Conservation (phyloP, 1,140 invertebrate genomes). For the Drosophila hydei region DNA sequence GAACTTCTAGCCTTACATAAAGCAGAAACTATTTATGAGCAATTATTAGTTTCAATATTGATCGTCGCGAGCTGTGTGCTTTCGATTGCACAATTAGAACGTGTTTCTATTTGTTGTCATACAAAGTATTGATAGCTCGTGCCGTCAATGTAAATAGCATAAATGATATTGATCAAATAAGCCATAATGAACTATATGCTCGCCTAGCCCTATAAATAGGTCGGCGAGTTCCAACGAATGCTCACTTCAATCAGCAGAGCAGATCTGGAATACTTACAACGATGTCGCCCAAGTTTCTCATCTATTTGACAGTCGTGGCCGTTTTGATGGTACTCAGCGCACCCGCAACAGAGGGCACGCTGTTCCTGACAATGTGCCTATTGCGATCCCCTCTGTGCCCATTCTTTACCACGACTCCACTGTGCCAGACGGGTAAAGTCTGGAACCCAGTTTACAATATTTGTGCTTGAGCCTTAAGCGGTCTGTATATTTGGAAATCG, state of each 20-base stretch:
- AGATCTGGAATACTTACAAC: not conserved
- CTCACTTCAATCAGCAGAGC: constrained; percentile 3
- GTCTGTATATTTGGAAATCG: not conserved
- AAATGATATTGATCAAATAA: not conserved
- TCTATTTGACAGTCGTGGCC: constrained; percentile 19
- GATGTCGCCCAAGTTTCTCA: constrained; percentile 25
- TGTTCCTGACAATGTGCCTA: not conserved
- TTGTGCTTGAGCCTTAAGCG: not conserved
- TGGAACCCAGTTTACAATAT: not conserved
- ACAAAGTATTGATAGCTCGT: not conserved
- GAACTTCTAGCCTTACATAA: no score
- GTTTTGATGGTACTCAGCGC: not conserved
- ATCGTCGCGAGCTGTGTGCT: constrained; percentile 1
- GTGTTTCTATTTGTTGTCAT: not conserved
- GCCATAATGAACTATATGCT: not conserved
- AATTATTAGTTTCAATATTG: constrained; percentile 2
- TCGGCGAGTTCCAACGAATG: no score
- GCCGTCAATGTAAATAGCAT: constrained; percentile 6
- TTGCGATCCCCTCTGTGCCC: constrained; percentile 14
- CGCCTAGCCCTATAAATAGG: constrained; percentile 10
- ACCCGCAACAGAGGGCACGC: constrained; percentile 7
- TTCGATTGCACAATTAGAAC: constrained; percentile 5
- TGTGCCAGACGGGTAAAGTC: not conserved
- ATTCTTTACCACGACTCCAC: constrained; percentile 7
- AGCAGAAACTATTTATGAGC: not conserved